Evolutionary conservation across 2,888 invertebrate genomes (phyloP), one percentile per base, ranked within the genome.

Genomic region (Clanis bilineata): DNA sequence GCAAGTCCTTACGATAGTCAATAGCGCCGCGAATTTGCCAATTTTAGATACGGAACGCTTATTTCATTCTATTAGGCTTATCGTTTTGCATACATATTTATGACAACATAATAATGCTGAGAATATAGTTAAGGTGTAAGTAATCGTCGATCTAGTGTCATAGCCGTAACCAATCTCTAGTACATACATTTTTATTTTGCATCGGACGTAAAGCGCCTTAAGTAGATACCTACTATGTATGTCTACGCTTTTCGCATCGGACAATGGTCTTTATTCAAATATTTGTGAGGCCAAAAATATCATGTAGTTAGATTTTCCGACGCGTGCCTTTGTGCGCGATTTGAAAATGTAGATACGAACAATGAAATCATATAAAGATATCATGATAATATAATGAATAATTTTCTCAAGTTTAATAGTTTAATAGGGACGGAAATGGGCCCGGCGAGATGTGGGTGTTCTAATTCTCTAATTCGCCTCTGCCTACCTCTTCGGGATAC

Each of bases 21-120:
- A 82, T 82, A 81, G 79, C 82, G 74, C 66, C 71, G 71, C 74
- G 64, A 73, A 69, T 81, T 82, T 76, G 74, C 71, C 71, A 69
- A 70, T 75, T 76, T 76, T 77, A 64, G 74, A 78, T 76, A 68
- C 73, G 73, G 71, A 79, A 78, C 77, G 77, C 80, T 77, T 51
- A 51, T 51, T 51, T 82, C 78, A 80, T 79, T 75, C 77, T 74
- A 76, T 77, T 80, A 70, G 73, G 77, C 77, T 82, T 82, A 82
- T 82, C 77, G 70, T 69, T 69, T 67, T 62, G 68, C 63, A 71
- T 82, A 77, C 77, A 82, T 82, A 81, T 82, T 81, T 80, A 83
- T 82, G 78, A 76, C 69, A 74, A 66, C 72, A 77, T 80, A 80
- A 80, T 80, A 71, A 79, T 70, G 71, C 73, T 74, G 73, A 78